Percentiles rank a stretch among this genome's conserved stretches.
Conservation (phyloP, 1,140 invertebrate species). For the Sweltsa coloradensis region DNA sequence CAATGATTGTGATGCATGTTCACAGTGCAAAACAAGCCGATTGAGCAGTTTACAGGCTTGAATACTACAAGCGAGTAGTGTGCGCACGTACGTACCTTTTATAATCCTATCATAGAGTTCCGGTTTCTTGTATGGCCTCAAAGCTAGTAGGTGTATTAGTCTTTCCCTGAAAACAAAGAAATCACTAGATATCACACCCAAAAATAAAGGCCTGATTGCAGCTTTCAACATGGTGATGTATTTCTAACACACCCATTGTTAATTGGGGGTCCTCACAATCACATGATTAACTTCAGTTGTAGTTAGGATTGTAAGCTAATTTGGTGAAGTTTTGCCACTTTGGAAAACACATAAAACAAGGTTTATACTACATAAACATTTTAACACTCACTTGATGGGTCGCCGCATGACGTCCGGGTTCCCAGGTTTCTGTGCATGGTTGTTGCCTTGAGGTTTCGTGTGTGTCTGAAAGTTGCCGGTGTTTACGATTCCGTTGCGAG, state of each 20-base stretch:
- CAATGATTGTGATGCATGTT: too few relatives aligned
- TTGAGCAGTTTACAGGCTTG: too few relatives aligned
- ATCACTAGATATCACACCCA: too few relatives aligned
- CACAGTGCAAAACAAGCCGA: too few relatives aligned
- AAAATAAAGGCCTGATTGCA: slow-evolving; percentile 1
- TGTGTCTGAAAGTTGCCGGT: slow-evolving; percentile 9
- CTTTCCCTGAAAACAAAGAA: slow-evolving; percentile 56
- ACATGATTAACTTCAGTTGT: neutral
- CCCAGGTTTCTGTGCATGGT: slow-evolving; percentile 18
- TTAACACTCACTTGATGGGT: slow-evolving; percentile 47
- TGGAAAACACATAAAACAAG: slow-evolving; percentile 1
- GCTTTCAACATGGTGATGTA: neutral
- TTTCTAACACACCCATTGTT: too few relatives aligned
- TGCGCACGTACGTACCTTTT: too few relatives aligned
- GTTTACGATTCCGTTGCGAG: slow-evolving; percentile 8
- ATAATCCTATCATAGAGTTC: slow-evolving; percentile 69
- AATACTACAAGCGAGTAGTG: too few relatives aligned
- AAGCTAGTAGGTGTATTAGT: slow-evolving; percentile 81
- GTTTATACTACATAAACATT: neutral
- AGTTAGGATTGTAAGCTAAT: neutral
- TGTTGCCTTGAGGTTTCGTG: slow-evolving; percentile 17
- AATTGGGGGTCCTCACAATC: too few relatives aligned
- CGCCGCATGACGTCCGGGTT: slow-evolving; percentile 52
- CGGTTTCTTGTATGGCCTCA: slow-evolving; percentile 85
- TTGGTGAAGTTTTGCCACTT: neutral